phyloP scores from a whole-genome alignment of 1,140 invertebrate species.

The Schmidtea mediterranea region DNA sequence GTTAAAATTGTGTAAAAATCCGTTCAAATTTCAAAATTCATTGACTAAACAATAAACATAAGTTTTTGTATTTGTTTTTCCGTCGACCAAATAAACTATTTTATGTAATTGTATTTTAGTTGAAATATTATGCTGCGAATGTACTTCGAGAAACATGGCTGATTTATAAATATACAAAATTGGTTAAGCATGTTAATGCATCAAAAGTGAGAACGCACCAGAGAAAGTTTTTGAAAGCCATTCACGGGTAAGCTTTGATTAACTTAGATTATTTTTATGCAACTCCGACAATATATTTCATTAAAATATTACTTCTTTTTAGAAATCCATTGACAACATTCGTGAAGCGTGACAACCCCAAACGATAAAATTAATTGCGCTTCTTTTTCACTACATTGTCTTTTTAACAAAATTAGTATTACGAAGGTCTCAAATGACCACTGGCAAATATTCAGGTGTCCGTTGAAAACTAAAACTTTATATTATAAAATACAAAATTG shows the following conservation, averaged over 20 bases:
- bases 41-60: no score
- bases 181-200: slow-evolving; percentile 74
- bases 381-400: neutral
- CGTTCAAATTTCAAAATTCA: no score
- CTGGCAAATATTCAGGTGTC: no score
- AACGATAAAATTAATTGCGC: neutral
- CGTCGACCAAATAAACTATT: no score
- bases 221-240: slow-evolving; percentile 82
- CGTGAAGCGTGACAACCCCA: neutral
- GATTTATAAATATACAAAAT: slow-evolving; percentile 84
- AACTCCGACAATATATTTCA: neutral
- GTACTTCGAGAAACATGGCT: slow-evolving; percentile 89
- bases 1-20: no score
- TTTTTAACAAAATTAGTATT: neutral
- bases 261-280: neutral
- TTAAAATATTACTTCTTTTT: neutral
- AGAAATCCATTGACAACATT: neutral
- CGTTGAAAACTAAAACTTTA: no score
- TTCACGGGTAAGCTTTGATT: slow-evolving; percentile 58
- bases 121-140: slow-evolving; percentile 91
- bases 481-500: no score
- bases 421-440: neutral
- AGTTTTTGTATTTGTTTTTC: no score
- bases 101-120: no score
- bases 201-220: slow-evolving; percentile 76